Conservation (phyloP, 1,140 invertebrate species). For the Penaeus chinensis region DNA sequence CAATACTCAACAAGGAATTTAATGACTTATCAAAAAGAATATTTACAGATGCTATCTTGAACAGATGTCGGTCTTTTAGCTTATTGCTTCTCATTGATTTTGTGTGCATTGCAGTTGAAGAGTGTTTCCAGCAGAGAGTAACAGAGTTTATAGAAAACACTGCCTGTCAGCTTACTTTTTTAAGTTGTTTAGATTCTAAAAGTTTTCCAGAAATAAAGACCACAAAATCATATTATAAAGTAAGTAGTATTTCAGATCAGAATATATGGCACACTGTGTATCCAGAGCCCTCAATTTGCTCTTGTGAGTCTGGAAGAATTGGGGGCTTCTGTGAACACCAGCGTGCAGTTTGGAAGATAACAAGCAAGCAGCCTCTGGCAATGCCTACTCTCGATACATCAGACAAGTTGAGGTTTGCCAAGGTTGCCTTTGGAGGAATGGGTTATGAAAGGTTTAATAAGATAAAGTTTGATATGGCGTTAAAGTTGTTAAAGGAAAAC, state of each 20-base stretch:
- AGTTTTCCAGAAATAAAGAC: slow-evolving; percentile 4
- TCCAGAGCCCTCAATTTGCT: slow-evolving; percentile 10
- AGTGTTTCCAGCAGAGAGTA: slow-evolving; percentile 22
- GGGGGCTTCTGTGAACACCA: slow-evolving; percentile 27
- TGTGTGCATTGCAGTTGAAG: slow-evolving; percentile 9
- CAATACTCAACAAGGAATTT: slow-evolving; percentile 6
- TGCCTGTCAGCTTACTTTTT: not conserved
- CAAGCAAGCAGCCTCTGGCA: not conserved
- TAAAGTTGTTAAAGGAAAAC: slow-evolving; percentile 5
- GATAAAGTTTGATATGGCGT: slow-evolving; percentile 7
- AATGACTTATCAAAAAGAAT: slow-evolving; percentile 23
- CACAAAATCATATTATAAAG: not conserved
- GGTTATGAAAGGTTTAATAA: slow-evolving; percentile 10
- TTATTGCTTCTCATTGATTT: not conserved
- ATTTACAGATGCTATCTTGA: slow-evolving; percentile 11
- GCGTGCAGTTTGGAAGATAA: not conserved
- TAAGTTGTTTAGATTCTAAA: not conserved
- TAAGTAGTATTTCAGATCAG: not conserved
- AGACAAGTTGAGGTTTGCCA: not conserved
- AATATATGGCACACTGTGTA: slow-evolving; percentile 5
- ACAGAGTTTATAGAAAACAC: slow-evolving; percentile 10
- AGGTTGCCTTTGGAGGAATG: slow-evolving; percentile 17
- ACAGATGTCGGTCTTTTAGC: slow-evolving; percentile 11
- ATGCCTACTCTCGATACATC: not conserved
- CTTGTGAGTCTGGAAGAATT: not conserved